phyloP scores from a whole-genome alignment of 1,140 invertebrate genomes.

The Anagrus nilaparvatae region DNA sequence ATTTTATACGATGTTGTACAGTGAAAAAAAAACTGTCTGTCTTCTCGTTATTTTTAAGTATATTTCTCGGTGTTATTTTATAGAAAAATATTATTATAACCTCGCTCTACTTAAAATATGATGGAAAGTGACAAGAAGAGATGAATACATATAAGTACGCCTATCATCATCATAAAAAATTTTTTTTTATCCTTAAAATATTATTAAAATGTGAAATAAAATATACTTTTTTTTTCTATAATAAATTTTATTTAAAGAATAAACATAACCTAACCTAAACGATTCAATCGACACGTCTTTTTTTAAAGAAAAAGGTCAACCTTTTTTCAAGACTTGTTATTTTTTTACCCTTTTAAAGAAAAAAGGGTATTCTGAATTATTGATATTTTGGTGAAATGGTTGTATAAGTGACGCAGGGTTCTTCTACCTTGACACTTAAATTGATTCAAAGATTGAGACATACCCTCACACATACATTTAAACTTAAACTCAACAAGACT shows the following conservation, averaged over 20 bases:
- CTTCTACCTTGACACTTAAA: constrained; percentile 35
- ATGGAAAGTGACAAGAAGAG: constrained; percentile 12
- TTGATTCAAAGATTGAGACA: constrained; percentile 36
- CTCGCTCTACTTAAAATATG: constrained; percentile 12
- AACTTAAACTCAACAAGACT: no score
- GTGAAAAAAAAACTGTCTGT: no score
- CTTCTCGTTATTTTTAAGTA: no score
- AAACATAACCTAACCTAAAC: neutral
- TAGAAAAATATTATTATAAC: no score
- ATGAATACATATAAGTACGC: no score
- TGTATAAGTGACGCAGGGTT: constrained; percentile 38
- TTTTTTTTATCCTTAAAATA: no score
- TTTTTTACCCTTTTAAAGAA: no score
- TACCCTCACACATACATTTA: no score
- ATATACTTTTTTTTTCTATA: neutral
- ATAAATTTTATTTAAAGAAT: neutral
- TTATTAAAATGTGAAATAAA: neutral
- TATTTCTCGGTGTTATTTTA: no score
- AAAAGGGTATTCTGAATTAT: constrained; percentile 37
- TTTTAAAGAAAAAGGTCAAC: constrained; percentile 26
- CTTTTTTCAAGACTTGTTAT: constrained; percentile 13
- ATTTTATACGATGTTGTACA: no score
- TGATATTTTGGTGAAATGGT: constrained; percentile 34
- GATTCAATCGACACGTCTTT: constrained; percentile 27
- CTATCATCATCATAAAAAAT: no score